phyloP scores from a whole-genome alignment of 2,113 vertebrate genomes.

The Hucho hucho region DNA sequence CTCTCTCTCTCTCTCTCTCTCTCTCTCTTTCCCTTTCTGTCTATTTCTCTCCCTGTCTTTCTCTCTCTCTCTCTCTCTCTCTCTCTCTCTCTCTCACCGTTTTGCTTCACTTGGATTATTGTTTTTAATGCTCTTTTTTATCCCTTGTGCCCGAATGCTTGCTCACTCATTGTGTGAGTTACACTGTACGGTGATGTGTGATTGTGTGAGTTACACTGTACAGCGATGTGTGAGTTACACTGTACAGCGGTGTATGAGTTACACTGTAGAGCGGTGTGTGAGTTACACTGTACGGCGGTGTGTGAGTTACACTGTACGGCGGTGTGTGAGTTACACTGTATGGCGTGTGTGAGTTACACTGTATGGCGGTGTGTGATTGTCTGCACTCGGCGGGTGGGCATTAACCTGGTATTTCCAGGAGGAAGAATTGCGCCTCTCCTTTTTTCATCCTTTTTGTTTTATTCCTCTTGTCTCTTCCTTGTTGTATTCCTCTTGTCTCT shows the following conservation, averaged over 20 bases:
- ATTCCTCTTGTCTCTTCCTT: background rate
- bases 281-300: too few relatives aligned
- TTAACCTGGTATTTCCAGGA: slow-evolving; percentile 11
- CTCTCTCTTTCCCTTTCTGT: too few relatives aligned
- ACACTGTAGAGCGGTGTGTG: too few relatives aligned
- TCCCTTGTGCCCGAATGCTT: background rate
- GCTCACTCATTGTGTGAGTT: background rate
- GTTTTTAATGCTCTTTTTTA: background rate
- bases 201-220: too few relatives aligned
- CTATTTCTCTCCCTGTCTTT: too few relatives aligned
- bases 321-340: too few relatives aligned
- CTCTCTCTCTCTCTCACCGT: too few relatives aligned
- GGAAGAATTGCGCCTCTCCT: background rate
- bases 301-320: too few relatives aligned
- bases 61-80: too few relatives aligned
- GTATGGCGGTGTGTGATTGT: slow-evolving; percentile 2
- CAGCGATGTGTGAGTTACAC: background rate
- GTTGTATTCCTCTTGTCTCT: background rate
- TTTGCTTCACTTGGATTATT: background rate
- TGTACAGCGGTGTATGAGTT: too few relatives aligned
- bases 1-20: background rate
- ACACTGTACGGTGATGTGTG: too few relatives aligned
- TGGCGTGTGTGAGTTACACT: slow-evolving; percentile 5
- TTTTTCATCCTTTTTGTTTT: background rate
- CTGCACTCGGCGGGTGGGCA: background rate